phyloP scores from a whole-genome alignment of 1,140 invertebrate genomes.

The Parasteatoda tepidariorum region DNA sequence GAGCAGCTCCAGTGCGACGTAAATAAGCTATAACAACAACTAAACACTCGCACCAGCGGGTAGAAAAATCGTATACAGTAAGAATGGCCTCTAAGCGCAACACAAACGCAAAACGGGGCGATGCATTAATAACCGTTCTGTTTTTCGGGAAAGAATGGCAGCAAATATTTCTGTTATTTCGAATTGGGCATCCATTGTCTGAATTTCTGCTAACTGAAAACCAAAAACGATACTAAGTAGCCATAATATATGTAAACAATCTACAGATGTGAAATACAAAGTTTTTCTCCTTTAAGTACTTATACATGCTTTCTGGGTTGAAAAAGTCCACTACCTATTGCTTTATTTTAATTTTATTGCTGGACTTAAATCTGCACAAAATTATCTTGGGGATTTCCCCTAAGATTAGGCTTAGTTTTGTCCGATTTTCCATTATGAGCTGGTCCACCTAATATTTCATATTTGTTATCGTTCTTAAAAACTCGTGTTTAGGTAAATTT shows the following conservation, averaged over 20 bases:
- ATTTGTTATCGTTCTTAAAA: background rate
- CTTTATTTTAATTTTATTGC: background rate
- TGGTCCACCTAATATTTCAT: slow-evolving; percentile 39
- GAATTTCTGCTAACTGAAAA: background rate
- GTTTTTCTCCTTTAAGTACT: background rate
- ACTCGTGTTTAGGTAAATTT: too few species aligned
- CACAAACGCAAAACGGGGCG: too few species aligned
- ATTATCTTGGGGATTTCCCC: slow-evolving; percentile 58
- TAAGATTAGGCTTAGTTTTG: slow-evolving; percentile 48
- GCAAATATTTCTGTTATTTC: background rate
- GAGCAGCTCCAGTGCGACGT: too few species aligned
- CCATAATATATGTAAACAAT: background rate
- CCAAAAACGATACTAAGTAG: background rate
- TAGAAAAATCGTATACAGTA: too few species aligned
- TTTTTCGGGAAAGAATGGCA: slow-evolving; percentile 5
- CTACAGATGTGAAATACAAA: background rate
- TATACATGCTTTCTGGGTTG: slow-evolving; percentile 46
- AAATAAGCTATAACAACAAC: too few species aligned
- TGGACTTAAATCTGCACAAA: slow-evolving; percentile 39
- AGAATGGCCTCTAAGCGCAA: too few species aligned
- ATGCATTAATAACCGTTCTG: too few species aligned
- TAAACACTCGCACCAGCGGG: too few species aligned
- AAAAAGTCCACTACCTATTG: background rate
- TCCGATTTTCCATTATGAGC: slow-evolving; percentile 53
- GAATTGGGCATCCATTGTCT: slow-evolving; percentile 49